Conservation (phyloP, 2,113 vertebrate species). For the Synchiropus splendidus region DNA sequence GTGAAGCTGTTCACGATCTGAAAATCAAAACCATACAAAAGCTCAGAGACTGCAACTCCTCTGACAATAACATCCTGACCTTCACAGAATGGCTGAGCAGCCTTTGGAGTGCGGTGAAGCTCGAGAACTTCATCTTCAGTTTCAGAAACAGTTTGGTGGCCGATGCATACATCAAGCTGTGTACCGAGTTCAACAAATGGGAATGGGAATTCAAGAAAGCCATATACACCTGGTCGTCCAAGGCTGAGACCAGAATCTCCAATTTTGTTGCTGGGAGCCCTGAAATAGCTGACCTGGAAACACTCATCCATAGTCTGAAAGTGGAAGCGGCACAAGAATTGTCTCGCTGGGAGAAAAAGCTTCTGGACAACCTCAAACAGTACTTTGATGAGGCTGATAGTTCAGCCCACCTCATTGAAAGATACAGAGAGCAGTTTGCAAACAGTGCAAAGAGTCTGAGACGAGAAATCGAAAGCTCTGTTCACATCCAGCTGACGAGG, state of each 20-base stretch:
- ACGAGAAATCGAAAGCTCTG: slow-evolving; percentile 21
- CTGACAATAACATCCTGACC: slow-evolving; percentile 12
- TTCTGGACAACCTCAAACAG: background rate
- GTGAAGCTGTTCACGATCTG: slow-evolving; percentile 35
- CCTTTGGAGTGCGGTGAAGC: slow-evolving; percentile 56
- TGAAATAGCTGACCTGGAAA: background rate
- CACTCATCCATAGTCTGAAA: slow-evolving; percentile 2
- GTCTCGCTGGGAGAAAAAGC: background rate
- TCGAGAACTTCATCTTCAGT: slow-evolving; percentile 59
- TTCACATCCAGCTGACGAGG: background rate
- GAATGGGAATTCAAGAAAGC: slow-evolving; percentile 50
- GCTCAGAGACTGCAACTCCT: background rate
- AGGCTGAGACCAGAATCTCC: slow-evolving; percentile 31
- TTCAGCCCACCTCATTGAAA: slow-evolving; percentile 43
- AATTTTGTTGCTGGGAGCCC: slow-evolving; percentile 19
- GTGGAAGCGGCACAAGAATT: slow-evolving; percentile 2
- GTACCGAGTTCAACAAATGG: slow-evolving; percentile 35
- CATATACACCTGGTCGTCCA: slow-evolving; percentile 18
- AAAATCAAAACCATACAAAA: slow-evolving; percentile 26
- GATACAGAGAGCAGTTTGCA: slow-evolving; percentile 46
- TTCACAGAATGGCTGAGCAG: slow-evolving; percentile 42
- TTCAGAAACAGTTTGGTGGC: slow-evolving; percentile 50
- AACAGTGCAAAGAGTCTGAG: slow-evolving; percentile 24
- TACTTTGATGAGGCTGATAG: slow-evolving; percentile 37
- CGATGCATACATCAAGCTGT: slow-evolving; percentile 31